phyloP scores from a whole-genome alignment of 2,888 invertebrate species.

The Stenichneumon culpator region DNA sequence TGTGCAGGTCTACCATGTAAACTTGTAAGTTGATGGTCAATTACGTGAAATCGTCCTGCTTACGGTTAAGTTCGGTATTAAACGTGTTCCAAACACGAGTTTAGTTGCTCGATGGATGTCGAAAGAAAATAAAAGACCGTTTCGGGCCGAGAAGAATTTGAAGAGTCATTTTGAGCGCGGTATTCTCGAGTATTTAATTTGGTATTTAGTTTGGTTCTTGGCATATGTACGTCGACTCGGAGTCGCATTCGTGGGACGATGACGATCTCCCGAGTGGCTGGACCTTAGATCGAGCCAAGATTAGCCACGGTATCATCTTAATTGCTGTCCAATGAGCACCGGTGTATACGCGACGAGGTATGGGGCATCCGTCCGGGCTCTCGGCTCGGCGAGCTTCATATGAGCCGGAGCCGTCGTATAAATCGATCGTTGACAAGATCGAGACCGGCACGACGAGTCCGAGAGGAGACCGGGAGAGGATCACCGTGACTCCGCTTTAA shows the following conservation, averaged over 20 bases:
- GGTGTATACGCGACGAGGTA: conserved; percentile 11
- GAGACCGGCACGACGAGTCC: conserved; percentile 63
- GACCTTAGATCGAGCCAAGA: conserved; percentile 63
- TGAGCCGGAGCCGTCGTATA: conserved; percentile 32
- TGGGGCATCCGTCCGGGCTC: background rate
- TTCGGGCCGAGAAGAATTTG: background rate
- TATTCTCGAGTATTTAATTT: conserved; percentile 26
- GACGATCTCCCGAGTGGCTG: conserved; percentile 31
- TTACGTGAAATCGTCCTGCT: background rate
- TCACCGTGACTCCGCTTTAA: conserved; percentile 80
- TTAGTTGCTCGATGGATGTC: background rate
- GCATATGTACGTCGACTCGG: conserved; percentile 17
- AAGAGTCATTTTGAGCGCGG: conserved; percentile 13
- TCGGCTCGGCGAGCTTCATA: conserved; percentile 13
- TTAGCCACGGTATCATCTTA: conserved; percentile 77
- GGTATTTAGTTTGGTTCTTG: conserved; percentile 1
- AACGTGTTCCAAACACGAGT: background rate
- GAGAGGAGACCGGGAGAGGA: conserved; percentile 63
- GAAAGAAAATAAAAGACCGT: background rate
- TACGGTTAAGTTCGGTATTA: background rate
- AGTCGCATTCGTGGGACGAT: conserved; percentile 38
- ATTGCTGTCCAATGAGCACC: conserved; percentile 73
- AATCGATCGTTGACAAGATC: conserved; percentile 79
- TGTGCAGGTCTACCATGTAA: background rate
- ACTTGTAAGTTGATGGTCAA: background rate